Evolutionary conservation across 53 echinoderm and acorn worm species (phyloP).

Genomic region (Zoroaster sp.): DNA sequence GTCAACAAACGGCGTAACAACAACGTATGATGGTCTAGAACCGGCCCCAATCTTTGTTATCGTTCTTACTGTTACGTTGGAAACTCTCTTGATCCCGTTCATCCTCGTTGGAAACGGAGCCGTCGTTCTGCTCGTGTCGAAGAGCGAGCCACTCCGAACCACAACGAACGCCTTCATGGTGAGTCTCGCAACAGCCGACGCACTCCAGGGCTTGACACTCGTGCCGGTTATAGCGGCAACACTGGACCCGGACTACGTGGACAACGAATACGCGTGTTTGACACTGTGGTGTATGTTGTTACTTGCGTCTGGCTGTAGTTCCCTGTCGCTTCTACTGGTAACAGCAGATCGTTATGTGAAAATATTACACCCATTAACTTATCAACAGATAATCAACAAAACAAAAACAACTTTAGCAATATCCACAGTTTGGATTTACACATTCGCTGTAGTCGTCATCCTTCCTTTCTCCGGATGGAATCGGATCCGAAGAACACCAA

Average conservation of each 20-base stretch:
- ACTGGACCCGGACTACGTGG: neutral
- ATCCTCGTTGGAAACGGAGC: constrained; percentile 26
- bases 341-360: constrained; percentile 72
- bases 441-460: constrained; percentile 22
- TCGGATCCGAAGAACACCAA: neutral
- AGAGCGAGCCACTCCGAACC: neutral
- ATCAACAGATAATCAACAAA: constrained; percentile 30
- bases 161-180: constrained; percentile 19
- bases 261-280: constrained; percentile 45
- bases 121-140: constrained; percentile 11
- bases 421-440: constrained; percentile 55
- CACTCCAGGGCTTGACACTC: constrained; percentile 7
- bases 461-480: constrained; percentile 57
- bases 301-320: constrained; percentile 58
- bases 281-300: constrained; percentile 53
- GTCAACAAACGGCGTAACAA: too few relatives aligned
- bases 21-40: neutral
- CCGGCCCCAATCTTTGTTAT: neutral
- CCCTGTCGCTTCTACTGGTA: constrained; percentile 50
- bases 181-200: constrained; percentile 17
- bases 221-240: neutral
- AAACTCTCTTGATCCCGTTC: constrained; percentile 6
- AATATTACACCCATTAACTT: constrained; percentile 47
- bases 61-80: neutral
- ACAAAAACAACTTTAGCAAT: neutral